phyloP scores from a whole-genome alignment of 1,140 invertebrate species.

The Aphelenchoides avenae region DNA sequence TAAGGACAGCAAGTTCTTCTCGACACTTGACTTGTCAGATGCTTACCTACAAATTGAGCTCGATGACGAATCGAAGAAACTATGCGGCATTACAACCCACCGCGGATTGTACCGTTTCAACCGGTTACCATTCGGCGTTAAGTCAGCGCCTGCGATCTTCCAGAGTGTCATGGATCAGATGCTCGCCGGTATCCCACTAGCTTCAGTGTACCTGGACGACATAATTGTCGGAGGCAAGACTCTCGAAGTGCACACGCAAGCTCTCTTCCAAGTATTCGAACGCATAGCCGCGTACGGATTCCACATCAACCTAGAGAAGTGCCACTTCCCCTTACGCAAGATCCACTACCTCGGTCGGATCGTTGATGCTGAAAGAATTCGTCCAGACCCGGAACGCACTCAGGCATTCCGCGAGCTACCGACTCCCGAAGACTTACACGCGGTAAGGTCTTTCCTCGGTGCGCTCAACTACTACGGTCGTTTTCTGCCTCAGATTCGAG shows the following conservation, averaged over 20 bases:
- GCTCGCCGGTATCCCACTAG: constrained; percentile 45
- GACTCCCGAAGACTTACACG: too few relatives aligned
- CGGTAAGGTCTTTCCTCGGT: too few relatives aligned
- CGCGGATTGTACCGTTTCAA: constrained; percentile 58
- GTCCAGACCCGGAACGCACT: too few relatives aligned
- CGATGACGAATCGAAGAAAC: too few relatives aligned
- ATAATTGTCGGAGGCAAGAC: constrained; percentile 29
- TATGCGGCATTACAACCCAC: too few relatives aligned
- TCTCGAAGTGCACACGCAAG: constrained; percentile 10
- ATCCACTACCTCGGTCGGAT: too few relatives aligned
- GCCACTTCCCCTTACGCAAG: too few relatives aligned
- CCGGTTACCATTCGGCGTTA: constrained; percentile 62
- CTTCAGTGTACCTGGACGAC: constrained; percentile 35
- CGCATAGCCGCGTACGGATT: constrained; percentile 21
- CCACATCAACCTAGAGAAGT: too few relatives aligned
- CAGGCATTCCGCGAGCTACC: too few relatives aligned
- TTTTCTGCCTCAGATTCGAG: too few relatives aligned
- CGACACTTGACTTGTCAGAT: constrained; percentile 36
- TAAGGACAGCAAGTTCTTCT: constrained; percentile 24
- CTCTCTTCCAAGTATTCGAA: constrained; percentile 9
- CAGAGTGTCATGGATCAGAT: constrained; percentile 61
- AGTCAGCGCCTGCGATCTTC: constrained; percentile 62
- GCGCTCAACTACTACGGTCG: too few relatives aligned
- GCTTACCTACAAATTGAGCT: constrained; percentile 14
- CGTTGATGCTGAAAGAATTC: too few relatives aligned